These are phyloP conservation scores for Pteronura brasiliensis DNA, from an alignment of 2,113 vertebrate genomes.

Conservation along the genomic window DNA sequence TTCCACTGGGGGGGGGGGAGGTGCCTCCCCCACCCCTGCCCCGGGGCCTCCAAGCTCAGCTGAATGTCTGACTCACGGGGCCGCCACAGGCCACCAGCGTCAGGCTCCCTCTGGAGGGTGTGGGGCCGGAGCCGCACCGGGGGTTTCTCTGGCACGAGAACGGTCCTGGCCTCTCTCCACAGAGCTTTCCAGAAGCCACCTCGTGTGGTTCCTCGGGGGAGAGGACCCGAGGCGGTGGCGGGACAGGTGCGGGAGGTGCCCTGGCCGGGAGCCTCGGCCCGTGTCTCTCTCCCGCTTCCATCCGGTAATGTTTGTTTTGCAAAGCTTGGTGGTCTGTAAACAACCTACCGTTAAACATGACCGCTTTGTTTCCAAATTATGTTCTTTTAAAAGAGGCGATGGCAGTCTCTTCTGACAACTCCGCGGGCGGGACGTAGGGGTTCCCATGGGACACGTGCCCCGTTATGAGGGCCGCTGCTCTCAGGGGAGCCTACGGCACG, in stretches of 20 bases:
- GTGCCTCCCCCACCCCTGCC: too few species aligned
- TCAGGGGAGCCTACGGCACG: neutral
- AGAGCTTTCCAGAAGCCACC: neutral
- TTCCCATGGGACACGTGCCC: neutral
- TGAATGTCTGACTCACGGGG: neutral
- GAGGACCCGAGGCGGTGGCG: too few species aligned
- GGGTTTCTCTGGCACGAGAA: neutral
- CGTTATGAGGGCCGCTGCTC: rapidly evolving
- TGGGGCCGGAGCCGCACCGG: neutral
- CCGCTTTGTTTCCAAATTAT: neutral
- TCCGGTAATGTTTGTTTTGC: neutral
- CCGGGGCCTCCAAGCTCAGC: neutral
- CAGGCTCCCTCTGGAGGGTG: neutral
- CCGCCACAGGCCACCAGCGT: rapidly evolving
- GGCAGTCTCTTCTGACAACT: neutral
- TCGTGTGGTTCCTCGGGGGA: neutral
- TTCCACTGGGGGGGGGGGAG: neutral
- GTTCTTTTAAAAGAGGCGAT: neutral
- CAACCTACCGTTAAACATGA: neutral
- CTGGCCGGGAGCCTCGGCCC: neutral
- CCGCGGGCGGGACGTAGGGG: rapidly evolving
- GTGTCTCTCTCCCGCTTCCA: neutral
- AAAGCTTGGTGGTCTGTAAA: too few species aligned
- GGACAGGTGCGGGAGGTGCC: neutral
- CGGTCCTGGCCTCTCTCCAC: neutral